These are phyloP conservation scores for Diceros bicornis DNA, from an alignment of 2,797 vertebrate species.

Conservation along the genomic window DNA sequence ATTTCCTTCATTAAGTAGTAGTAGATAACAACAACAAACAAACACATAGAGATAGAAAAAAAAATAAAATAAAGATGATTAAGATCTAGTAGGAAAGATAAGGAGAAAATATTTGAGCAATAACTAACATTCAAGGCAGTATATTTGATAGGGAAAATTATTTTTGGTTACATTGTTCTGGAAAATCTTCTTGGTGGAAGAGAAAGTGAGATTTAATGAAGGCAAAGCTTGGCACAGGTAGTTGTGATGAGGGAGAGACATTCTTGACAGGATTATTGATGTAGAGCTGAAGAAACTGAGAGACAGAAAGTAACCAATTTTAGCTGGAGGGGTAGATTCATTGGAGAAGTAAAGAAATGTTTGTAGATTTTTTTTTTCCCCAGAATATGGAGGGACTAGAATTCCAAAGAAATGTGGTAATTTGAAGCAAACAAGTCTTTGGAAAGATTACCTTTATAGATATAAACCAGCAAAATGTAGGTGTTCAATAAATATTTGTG, in stretches of 20 bases:
- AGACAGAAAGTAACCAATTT: not conserved
- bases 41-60: too few relatives aligned
- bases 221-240: not conserved
- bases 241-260: not conserved
- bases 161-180: not conserved
- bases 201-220: not conserved
- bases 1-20: too few relatives aligned
- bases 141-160: not conserved
- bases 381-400: not conserved
- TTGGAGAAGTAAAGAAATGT: not conserved
- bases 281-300: not conserved
- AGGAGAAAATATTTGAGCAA: not conserved
- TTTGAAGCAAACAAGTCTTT: not conserved
- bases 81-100: not conserved
- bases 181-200: not conserved
- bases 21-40: too few relatives aligned
- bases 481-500: not conserved
- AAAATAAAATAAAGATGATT: not conserved
- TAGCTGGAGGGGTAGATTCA: not conserved
- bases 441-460: not conserved
- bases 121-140: not conserved
- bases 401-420: not conserved
- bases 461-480: not conserved
- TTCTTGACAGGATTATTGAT: not conserved
- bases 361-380: not conserved